Conservation (phyloP, 2,888 invertebrate genomes). For the Melinaea marsaeus region DNA sequence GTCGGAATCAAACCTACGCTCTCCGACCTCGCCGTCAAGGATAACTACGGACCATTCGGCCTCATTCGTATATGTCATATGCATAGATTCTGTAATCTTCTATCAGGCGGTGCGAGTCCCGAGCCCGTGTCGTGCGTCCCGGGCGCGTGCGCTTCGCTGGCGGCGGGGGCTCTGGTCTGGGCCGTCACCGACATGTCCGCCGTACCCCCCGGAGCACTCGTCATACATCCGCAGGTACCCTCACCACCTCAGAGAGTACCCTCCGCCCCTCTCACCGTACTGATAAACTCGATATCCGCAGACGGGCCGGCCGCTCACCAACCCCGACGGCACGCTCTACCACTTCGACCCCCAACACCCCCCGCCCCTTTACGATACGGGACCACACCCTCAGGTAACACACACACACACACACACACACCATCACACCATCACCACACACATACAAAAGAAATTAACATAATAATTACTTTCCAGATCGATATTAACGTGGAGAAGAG, state of each 20-base stretch:
- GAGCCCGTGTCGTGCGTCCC: conserved; percentile 40
- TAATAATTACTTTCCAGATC: conserved; percentile 38
- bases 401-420: conserved; percentile 12
- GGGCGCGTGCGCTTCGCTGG: conserved; percentile 28
- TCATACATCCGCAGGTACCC: conserved; percentile 88
- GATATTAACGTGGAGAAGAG: conserved; percentile 57
- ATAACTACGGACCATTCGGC: no score
- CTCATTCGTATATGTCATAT: no score
- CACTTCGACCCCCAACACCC: conserved; percentile 86
- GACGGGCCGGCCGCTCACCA: conserved; percentile 86
- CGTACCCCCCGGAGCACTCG: conserved; percentile 91
- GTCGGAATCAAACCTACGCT: no score
- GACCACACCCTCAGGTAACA: no score
- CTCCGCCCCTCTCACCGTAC: no score
- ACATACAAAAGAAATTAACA: not conserved
- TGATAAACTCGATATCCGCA: conserved; percentile 39
- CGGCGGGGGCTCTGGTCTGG: conserved; percentile 80
- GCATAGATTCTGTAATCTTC: not conserved
- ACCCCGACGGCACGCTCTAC: conserved; percentile 86
- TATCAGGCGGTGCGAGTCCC: conserved; percentile 36
- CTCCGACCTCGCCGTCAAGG: no score
- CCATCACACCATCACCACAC: not conserved
- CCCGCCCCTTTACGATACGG: conserved; percentile 58
- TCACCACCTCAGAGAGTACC: no score
- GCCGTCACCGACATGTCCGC: conserved; percentile 91